Evolutionary conservation across 2,888 invertebrate species (phyloP), one percentile per base, ranked within the genome.

Genomic region (Habrosyne pyritoides): DNA sequence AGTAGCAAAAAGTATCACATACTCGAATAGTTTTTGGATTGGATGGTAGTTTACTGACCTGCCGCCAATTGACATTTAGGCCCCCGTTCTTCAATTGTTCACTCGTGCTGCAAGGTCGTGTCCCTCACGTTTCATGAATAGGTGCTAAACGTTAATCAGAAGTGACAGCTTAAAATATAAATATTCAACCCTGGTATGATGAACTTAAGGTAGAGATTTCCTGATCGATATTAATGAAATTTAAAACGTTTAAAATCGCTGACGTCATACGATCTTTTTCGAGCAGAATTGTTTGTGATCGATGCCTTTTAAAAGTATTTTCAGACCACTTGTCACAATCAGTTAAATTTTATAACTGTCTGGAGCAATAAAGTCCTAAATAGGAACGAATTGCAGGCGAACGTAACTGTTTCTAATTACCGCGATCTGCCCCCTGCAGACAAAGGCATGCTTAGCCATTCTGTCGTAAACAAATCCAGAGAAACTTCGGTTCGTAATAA

Each of bases 71-170:
- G 28, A 3, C 21, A 50, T 50, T 67, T 54, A 54, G 47, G 51
- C 36, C 49, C 50, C 26, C 53, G 42, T 21, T 48, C n/a, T 26
- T 59, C 64, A 54, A 53, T 63, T 71, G 66, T 69, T 64, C 62
- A 54, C 24, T 63, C 52, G 52, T 63, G 57, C 56, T 51, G 42
- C 59, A 61, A 66, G 61, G 68, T 54, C 62, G 58, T 61, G 53
- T 59, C 53, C 50, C 47, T 65, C 73, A 75, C 69, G 67, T 58
- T 69, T 70, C 62, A 30, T 52, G 33, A 53, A 55, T 52, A 57
- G 49, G 55, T 61, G 67, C 60, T 73, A 71, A 72, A 67, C 54
- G 57, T 51, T 59, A 63, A 62, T 64, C 56, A 36, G 28, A 55
- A 59, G 50, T 10, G n/a, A 50, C 48, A 21, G 26, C 10, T 12